Percentiles rank a stretch among this genome's conserved stretches.
phyloP scores from a whole-genome alignment of 1,140 invertebrate genomes.

The Antheraea mylitta region DNA sequence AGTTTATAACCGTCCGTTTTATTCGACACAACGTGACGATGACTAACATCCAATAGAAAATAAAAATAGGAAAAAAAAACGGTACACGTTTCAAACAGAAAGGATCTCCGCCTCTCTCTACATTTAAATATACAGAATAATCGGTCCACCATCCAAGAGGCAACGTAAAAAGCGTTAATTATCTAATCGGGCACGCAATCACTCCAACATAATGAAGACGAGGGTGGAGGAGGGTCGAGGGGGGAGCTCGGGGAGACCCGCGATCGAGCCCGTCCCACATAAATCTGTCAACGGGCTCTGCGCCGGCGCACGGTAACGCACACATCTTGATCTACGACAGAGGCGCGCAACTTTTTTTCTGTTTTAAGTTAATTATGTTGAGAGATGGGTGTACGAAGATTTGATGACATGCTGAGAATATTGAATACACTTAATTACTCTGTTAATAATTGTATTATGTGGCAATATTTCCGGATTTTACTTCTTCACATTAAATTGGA shows the following conservation, averaged over 20 bases:
- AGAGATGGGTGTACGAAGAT: not conserved
- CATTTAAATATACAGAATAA: slow-evolving; percentile 1
- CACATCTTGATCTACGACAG: slow-evolving; percentile 56
- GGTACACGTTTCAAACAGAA: not conserved
- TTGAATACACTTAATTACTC: not conserved
- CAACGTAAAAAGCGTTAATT: slow-evolving; percentile 41
- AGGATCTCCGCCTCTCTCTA: not conserved
- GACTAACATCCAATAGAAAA: not conserved
- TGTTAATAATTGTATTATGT: too few relatives aligned
- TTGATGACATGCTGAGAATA: not conserved
- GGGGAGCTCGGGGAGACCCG: slow-evolving; percentile 20
- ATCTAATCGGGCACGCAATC: slow-evolving; percentile 57
- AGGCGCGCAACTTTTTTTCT: slow-evolving; percentile 24
- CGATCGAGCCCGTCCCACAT: slow-evolving; percentile 47
- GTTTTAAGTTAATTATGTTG: slow-evolving; percentile 6
- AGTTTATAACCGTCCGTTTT: too few relatives aligned
- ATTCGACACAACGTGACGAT: not conserved
- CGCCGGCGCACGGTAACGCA: slow-evolving; percentile 62
- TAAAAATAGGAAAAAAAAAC: not conserved
- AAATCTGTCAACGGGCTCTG: slow-evolving; percentile 52
- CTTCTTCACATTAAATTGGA: too few relatives aligned
- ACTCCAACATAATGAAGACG: slow-evolving; percentile 15
- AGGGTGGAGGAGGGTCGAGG: not conserved
- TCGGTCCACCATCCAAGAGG: not conserved
- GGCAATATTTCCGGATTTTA: too few relatives aligned